A percentile compares a stretch with the other conserved stretches of the same genome.
Evolutionary conservation across 2,888 invertebrate genomes (phyloP).

Genomic region (Epirrhoe tristata): DNA sequence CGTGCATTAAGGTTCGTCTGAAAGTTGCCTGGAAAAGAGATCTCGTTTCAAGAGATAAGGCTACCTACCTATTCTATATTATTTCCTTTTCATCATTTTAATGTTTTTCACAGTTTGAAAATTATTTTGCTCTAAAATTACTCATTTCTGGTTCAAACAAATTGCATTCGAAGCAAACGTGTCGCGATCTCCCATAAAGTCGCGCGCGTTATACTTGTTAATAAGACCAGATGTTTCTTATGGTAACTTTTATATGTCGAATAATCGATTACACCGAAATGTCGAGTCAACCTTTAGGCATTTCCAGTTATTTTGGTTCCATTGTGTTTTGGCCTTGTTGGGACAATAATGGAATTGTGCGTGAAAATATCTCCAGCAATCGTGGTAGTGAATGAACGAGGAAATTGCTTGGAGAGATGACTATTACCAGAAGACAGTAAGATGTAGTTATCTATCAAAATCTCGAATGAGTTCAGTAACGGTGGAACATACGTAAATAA

Average conservation of each 20-base stretch:
- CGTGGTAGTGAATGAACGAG: slow-evolving; percentile 6
- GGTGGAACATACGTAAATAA: no score
- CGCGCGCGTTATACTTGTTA: no score
- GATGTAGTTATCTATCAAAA: not conserved
- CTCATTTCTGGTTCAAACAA: no score
- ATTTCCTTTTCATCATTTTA: no score
- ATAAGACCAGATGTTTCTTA: not conserved
- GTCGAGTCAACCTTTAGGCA: slow-evolving; percentile 42
- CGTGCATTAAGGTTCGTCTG: no score
- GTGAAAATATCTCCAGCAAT: slow-evolving; percentile 22
- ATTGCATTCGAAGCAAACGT: no score
- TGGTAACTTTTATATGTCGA: slow-evolving; percentile 14
- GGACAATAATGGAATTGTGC: slow-evolving; percentile 27
- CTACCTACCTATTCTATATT: no score
- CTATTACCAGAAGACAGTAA: slow-evolving; percentile 3
- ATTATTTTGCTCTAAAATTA: no score
- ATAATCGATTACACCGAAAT: slow-evolving; percentile 42
- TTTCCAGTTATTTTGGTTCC: slow-evolving; percentile 28
- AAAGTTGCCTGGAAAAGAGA: no score
- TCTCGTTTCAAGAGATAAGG: no score
- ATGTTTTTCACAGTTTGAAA: no score
- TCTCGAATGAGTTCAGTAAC: not conserved
- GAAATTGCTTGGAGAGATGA: slow-evolving; percentile 19
- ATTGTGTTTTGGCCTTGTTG: slow-evolving; percentile 22
- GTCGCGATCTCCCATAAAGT: no score